phyloP scores from a whole-genome alignment of 2,888 invertebrate species.

The Coelinius sp. region DNA sequence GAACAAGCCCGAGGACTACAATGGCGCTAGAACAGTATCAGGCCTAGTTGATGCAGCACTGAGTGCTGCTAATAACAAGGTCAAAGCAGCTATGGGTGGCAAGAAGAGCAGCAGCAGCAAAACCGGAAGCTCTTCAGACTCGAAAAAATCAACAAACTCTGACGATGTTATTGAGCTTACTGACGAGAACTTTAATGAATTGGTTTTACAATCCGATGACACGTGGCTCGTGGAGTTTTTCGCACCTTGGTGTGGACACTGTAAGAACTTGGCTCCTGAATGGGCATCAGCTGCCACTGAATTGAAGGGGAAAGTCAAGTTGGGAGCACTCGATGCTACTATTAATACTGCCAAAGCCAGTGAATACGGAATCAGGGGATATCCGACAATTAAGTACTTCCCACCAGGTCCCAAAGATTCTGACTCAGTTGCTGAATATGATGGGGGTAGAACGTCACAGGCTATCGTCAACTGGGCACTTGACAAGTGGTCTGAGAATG shows the following conservation, averaged over 20 bases:
- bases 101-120: slow-evolving; percentile 64
- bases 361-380: slow-evolving; percentile 91
- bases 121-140: slow-evolving; percentile 45
- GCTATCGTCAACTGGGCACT: slow-evolving; percentile 94
- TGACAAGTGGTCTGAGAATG: slow-evolving; percentile 87
- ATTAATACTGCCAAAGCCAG: slow-evolving; percentile 86
- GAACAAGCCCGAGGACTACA: slow-evolving; percentile 85
- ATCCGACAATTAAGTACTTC: slow-evolving; percentile 97
- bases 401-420: slow-evolving; percentile 80
- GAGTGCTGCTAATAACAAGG: slow-evolving; percentile 83
- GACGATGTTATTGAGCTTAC: slow-evolving; percentile 91
- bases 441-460: slow-evolving; percentile 90
- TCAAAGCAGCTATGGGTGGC: slow-evolving; percentile 79
- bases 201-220: slow-evolving; percentile 93
- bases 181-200: slow-evolving; percentile 94
- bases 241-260: slow-evolving; percentile 98
- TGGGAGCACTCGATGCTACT: slow-evolving; percentile 97
- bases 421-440: slow-evolving; percentile 85
- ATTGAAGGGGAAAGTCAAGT: slow-evolving; percentile 95
- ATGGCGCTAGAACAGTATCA: slow-evolving; percentile 88
- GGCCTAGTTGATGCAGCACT: slow-evolving; percentile 89
- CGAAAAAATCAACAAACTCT: slow-evolving; percentile 31
- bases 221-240: slow-evolving; percentile 98
- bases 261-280: slow-evolving; percentile 95
- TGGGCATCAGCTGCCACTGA: slow-evolving; percentile 96